phyloP scores from a whole-genome alignment of 2,113 vertebrate species.

The Montifringilla adamsi region DNA sequence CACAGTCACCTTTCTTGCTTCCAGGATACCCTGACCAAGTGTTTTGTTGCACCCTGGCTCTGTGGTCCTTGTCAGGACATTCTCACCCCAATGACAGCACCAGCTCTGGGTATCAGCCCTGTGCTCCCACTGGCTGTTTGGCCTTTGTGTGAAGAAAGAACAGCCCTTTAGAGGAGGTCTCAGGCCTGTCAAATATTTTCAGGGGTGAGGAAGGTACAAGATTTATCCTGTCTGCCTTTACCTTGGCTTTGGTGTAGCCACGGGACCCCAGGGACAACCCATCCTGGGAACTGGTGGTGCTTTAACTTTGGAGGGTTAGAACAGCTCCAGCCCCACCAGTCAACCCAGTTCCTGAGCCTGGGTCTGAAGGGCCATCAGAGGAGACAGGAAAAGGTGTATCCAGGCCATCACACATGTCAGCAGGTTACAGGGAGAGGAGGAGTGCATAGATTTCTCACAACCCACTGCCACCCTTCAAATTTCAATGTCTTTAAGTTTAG shows the following conservation, averaged over 20 bases:
- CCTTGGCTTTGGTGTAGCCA: background rate
- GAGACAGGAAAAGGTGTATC: background rate
- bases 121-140: background rate
- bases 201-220: background rate
- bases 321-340: background rate
- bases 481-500: background rate
- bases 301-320: background rate
- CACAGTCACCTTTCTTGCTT: background rate
- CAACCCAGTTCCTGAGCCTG: background rate
- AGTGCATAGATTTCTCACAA: background rate
- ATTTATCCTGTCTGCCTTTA: background rate
- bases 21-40: background rate
- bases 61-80: rapidly evolving
- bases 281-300: background rate
- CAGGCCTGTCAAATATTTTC: background rate
- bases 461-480: background rate
- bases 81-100: background rate
- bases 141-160: background rate
- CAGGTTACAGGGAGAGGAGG: background rate
- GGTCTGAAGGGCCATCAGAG: background rate
- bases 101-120: background rate
- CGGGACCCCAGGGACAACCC: background rate
- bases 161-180: background rate
- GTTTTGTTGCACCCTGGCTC: background rate
- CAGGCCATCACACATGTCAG: background rate